Conservation (phyloP, 2,113 vertebrate genomes). For the Nematolebias whitei region DNA sequence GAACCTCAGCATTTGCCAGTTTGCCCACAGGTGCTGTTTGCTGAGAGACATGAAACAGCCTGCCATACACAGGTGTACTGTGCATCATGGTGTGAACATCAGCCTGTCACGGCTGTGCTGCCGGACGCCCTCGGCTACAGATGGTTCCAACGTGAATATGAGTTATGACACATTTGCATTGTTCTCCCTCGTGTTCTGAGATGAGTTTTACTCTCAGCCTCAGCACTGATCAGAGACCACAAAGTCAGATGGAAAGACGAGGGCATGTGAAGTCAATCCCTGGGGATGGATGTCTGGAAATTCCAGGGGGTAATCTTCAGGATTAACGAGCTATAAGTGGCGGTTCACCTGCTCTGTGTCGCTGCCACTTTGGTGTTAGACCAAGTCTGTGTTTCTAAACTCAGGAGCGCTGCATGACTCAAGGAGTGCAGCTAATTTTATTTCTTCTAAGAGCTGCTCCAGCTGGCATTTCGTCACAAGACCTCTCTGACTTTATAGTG, state of each 20-base stretch:
- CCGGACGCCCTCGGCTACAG: conserved; percentile 19
- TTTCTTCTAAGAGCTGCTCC: not conserved
- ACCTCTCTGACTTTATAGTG: not conserved
- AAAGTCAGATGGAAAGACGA: conserved; percentile 48
- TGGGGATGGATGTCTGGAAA: conserved; percentile 65
- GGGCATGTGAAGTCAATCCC: conserved; percentile 64
- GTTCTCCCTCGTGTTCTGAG: conserved; percentile 22
- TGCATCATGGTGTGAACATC: conserved; percentile 35
- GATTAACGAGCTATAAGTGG: conserved; percentile 77
- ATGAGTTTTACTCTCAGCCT: conserved; percentile 22
- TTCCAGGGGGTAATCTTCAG: conserved; percentile 72
- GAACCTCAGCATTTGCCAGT: conserved; percentile 58
- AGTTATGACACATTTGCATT: conserved; percentile 23
- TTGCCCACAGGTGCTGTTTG: conserved; percentile 60
- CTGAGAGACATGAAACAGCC: conserved; percentile 56
- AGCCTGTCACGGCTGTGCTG: conserved; percentile 22
- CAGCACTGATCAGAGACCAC: conserved; percentile 8
- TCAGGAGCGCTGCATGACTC: conserved; percentile 47
- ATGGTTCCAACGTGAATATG: conserved; percentile 22
- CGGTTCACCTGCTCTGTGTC: conserved; percentile 55
- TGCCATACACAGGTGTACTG: conserved; percentile 50
- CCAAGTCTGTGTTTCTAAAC: conserved; percentile 35
- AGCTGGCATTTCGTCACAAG: not conserved
- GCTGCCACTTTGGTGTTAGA: conserved; percentile 55
- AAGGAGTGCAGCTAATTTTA: conserved; percentile 55